Base-by-base conservation (phyloP, 2,797 vertebrate species). In the Vireo griseus region DNA sequence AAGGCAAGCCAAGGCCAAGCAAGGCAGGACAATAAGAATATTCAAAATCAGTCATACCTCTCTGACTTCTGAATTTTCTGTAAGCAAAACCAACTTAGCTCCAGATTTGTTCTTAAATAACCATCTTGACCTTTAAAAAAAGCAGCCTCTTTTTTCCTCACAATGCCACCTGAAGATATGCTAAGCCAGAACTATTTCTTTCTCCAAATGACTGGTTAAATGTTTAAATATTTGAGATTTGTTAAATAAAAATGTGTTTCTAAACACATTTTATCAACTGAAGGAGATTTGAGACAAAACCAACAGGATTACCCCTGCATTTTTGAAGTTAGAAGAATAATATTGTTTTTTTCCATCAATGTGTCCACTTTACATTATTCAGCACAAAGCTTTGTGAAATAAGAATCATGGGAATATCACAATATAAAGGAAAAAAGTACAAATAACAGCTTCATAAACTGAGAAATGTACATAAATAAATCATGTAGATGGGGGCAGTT, bases 391-490 rank as follows among this genome's bases (percentile, higher is more conserved):
- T 97, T 98, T 97, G 93, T 97, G 92, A 97, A 98, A 97, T 97
- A 98, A 97, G 97, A 98, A 98, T 97, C 98, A 97, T 97, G 98
- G 98, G 98, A 98, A 98, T 98, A 98, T 98, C 97, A 97, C 95
- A 98, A 96, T 98, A 97, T 97, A 97, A 97, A 97, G 84, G 92
- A 96, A 97, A 98, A 98, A 98, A 95, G 97, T 98, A 98, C 97
- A 98, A 98, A 98, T 98, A 98, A 98, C 97, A 98, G 97, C 97
- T 98, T 98, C 98, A 98, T 98, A 98, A 98, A 98, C 96, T 97
- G 97, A 97, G 97, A 98, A 98, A 98, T 97, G 97, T 97, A 97
- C 97, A 98, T 98, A 98, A 98, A 98, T 98, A 98, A 98, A 98
- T 98, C 98, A 98, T 98, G 97, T 97, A 98, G 97, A 98, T 98